Evolutionary conservation across 2,113 vertebrate species (phyloP), one percentile per base, ranked within the genome.

Genomic region (Trinectes maculatus): DNA sequence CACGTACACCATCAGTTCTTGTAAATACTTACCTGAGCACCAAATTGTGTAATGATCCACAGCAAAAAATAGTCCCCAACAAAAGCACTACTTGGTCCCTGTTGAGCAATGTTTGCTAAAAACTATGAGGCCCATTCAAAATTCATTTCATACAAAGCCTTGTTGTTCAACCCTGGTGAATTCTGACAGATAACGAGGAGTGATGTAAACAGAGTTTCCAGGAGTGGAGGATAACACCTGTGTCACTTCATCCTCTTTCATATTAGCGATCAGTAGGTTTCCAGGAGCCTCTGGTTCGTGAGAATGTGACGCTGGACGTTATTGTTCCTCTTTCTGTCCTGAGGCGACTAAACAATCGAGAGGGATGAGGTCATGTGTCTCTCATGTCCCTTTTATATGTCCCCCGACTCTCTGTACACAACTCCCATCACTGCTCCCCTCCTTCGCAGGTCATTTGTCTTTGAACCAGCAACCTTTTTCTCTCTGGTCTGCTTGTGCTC

Each of bases 381-480:
- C 56, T 60, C 72, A 59, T 6, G 6, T 75, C 61, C 57, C 51
- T 9, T 64, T 54, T 57, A n/a, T n/a, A n/a, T n/a, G 29, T 75
- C 37, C 49, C 6, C 40, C 3, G 3, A 58, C 53, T 76, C 52
- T 60, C 44, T 62, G 36, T 36, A 51, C 65, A 44, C 24, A 5
- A 44, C 75, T 71, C 28, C 60, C 47, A 67, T 74, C 64, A 71
- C 54, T 26, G 21, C 48, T 56, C 31, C 54, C 74, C 64, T 54
- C 19, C 55, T 26, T 25, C 49, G 54, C 65, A 73, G 70, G 73
- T 81, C 80, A 80, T 82, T 82, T 78, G 62, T 48, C 81, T 77
- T 78, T 89, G 75, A 86, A 74, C 77, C 79, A 73, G 47, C 59
- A 75, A 55, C 73, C n/a, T 78, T 57, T 61, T 49, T 64, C 28